A percentile compares a stretch with the other conserved stretches of the same genome.
phyloP scores from a whole-genome alignment of 92 coral and sea anemone genomes.

The Micromussa lordhowensis region DNA sequence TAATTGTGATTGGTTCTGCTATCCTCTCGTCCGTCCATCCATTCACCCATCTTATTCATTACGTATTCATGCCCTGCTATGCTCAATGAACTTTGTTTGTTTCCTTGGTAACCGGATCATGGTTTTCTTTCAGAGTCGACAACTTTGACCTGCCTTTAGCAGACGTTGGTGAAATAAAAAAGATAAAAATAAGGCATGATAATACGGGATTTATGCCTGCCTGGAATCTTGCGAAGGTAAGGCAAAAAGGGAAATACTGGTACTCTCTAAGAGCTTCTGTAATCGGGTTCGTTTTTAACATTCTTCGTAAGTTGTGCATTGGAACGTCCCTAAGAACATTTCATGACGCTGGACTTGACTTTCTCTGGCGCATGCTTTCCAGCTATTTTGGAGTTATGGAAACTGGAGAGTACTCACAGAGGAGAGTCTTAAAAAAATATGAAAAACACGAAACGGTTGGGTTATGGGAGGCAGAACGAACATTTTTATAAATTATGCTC shows the following conservation, averaged over 20 bases:
- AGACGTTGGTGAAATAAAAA: conserved; percentile 47
- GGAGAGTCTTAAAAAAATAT: background rate
- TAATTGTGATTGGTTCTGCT: too few species aligned
- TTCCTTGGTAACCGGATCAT: background rate
- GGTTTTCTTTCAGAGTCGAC: conserved; percentile 21
- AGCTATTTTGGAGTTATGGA: background rate
- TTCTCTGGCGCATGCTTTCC: too few species aligned
- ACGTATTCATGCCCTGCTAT: background rate
- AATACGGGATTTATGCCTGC: conserved; percentile 1
- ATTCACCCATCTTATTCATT: background rate
- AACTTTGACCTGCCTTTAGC: conserved; percentile 5
- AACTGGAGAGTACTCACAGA: too few species aligned
- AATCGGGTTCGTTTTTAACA: too few species aligned
- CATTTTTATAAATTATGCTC: background rate
- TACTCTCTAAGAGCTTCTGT: background rate
- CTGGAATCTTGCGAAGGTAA: conserved; percentile 45
- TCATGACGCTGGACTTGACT: too few species aligned
- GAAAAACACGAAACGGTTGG: background rate
- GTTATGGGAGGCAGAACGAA: background rate
- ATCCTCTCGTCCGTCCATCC: background rate
- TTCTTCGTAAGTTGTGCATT: too few species aligned
- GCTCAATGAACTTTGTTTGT: background rate
- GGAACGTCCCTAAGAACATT: too few species aligned
- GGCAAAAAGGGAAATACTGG: background rate
- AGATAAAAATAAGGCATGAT: conserved; percentile 43